Conservation (phyloP, 1,140 invertebrate species). For the Saccostrea cuccullata region DNA sequence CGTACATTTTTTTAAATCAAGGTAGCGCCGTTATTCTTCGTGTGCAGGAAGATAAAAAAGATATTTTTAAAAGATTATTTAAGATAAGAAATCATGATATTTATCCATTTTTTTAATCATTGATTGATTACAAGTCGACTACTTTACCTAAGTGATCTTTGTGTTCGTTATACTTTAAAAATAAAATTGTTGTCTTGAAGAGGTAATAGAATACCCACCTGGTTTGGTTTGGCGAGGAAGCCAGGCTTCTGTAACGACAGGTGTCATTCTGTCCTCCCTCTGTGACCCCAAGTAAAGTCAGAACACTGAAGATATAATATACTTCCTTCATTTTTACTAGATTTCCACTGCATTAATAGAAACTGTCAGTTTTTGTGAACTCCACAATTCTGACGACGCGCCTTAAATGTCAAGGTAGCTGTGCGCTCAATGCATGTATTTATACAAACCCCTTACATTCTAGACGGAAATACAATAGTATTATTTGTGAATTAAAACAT, state of each 20-base stretch:
- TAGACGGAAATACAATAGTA: neutral
- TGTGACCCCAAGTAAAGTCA: neutral
- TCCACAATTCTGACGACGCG: neutral
- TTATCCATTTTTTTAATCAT: too few relatives aligned
- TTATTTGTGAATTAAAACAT: too few relatives aligned
- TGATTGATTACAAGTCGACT: too few relatives aligned
- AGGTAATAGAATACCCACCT: neutral
- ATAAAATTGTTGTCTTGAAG: too few relatives aligned
- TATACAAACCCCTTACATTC: neutral
- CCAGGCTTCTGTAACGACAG: neutral
- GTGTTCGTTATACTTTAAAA: too few relatives aligned
- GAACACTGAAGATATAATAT: neutral
- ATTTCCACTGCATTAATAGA: neutral
- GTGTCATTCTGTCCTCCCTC: neutral
- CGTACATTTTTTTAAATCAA: too few relatives aligned
- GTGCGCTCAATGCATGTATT: neutral
- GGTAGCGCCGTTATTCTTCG: too few relatives aligned
- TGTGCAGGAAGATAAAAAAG: too few relatives aligned
- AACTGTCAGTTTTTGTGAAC: neutral
- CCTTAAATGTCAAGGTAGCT: conserved; percentile 16
- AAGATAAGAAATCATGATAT: too few relatives aligned
- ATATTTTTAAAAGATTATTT: too few relatives aligned
- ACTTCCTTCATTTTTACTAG: conserved; percentile 19
- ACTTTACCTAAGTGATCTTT: too few relatives aligned
- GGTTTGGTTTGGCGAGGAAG: neutral